Conservation (phyloP, 1,140 invertebrate species). For the Piezodorus guildinii region DNA sequence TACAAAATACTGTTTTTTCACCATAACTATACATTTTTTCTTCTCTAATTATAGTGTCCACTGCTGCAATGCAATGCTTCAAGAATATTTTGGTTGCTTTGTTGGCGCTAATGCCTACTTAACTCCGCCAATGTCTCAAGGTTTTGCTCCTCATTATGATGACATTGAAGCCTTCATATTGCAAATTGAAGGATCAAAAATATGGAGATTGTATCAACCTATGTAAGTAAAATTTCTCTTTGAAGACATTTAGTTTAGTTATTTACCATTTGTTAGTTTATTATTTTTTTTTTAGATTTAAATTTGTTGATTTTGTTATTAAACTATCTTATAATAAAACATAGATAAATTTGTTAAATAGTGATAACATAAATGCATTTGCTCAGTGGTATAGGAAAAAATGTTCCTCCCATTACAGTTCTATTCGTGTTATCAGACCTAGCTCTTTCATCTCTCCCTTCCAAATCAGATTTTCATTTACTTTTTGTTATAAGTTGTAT, state of each 20-base stretch:
- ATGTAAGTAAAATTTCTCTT: constrained; percentile 32
- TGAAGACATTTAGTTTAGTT: constrained; percentile 10
- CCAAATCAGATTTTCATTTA: no score
- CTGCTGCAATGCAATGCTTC: constrained; percentile 54
- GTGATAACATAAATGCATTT: no score
- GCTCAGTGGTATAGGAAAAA: no score
- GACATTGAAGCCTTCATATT: constrained; percentile 97
- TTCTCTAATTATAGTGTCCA: neutral
- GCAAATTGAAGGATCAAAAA: constrained; percentile 90
- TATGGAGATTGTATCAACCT: constrained; percentile 84
- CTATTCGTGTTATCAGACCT: no score
- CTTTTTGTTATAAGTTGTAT: no score
- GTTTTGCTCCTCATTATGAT: constrained; percentile 97
- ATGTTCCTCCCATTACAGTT: no score
- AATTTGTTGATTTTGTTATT: neutral
- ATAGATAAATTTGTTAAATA: no score
- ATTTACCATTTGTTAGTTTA: constrained; percentile 5
- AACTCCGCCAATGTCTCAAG: constrained; percentile 89
- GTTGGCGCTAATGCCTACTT: constrained; percentile 91
- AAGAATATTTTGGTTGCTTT: constrained; percentile 88
- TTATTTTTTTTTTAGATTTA: neutral
- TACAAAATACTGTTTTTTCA: no score
- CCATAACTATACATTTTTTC: no score
- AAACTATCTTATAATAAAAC: no score
- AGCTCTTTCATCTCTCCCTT: no score